A percentile compares a stretch with the other conserved stretches of the same genome.
Evolutionary conservation across 2,113 vertebrate genomes (phyloP).

Genomic region (Hippotragus niger): DNA sequence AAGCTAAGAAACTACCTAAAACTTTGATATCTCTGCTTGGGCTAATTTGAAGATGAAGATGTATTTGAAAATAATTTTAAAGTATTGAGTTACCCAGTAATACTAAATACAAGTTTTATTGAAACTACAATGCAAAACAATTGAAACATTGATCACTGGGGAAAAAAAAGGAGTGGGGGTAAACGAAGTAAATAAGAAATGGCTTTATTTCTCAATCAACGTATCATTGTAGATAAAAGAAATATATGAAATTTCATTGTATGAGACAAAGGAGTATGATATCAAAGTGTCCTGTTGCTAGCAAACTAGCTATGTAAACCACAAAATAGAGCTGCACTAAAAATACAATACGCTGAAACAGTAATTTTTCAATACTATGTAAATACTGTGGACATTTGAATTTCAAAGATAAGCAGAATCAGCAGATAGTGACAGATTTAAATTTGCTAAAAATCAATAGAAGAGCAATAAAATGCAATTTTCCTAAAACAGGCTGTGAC

Average conservation of each 20-base stretch:
- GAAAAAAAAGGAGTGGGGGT: neutral
- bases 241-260: conserved; percentile 57
- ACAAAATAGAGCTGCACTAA: conserved; percentile 61
- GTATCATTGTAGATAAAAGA: conserved; percentile 67
- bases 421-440: conserved; percentile 75
- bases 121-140: conserved; percentile 56
- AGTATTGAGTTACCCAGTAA: neutral
- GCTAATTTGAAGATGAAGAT: neutral
- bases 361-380: conserved; percentile 55
- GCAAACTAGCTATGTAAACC: conserved; percentile 55
- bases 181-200: conserved; percentile 31
- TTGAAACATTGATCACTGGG: conserved; percentile 54
- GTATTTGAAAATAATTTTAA: conserved; percentile 19
- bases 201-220: conserved; percentile 70
- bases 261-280: conserved; percentile 52
- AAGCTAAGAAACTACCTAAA: conserved; percentile 63
- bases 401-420: conserved; percentile 74
- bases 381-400: conserved; percentile 75
- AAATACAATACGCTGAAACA: conserved; percentile 71
- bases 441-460: conserved; percentile 76
- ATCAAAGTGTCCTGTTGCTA: conserved; percentile 60
- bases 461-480: conserved; percentile 71
- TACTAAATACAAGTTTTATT: neutral
- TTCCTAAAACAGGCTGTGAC: conserved; percentile 68
- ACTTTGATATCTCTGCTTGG: neutral